Conservation (phyloP, 1,140 invertebrate genomes). For the Pristionchus pacificus region DNA sequence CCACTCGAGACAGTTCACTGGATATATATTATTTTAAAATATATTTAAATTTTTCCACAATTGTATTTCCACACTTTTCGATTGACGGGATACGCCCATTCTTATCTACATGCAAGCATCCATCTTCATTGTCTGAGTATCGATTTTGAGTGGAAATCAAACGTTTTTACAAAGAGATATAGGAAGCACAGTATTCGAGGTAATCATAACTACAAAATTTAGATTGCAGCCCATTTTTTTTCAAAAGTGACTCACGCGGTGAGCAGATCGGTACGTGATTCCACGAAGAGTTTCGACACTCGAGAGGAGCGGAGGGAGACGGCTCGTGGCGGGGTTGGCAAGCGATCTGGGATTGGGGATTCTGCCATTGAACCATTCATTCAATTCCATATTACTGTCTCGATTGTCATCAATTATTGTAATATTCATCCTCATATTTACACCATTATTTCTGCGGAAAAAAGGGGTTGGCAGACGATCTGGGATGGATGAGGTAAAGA, state of each 20-base stretch:
- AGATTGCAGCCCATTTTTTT: too few species aligned
- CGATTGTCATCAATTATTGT: background rate
- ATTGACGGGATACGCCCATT: background rate
- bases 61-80: background rate
- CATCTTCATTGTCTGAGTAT: too few species aligned
- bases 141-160: too few species aligned
- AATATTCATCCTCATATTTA: background rate
- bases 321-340: constrained; percentile 76
- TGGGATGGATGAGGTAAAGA: too few species aligned
- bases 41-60: constrained; percentile 8
- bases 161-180: too few species aligned
- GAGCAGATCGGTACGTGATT: constrained; percentile 82
- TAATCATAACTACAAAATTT: too few species aligned
- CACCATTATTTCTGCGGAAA: too few species aligned
- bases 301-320: constrained; percentile 74
- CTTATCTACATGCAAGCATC: background rate
- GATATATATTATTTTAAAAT: constrained; percentile 25
- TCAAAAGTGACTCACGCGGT: constrained; percentile 72
- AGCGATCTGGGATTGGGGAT: constrained; percentile 75
- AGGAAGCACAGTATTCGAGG: too few species aligned
- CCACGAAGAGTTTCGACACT: constrained; percentile 93
- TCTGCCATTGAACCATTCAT: too few species aligned
- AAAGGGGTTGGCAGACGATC: too few species aligned
- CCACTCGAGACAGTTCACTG: constrained; percentile 78
- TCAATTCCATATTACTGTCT: background rate